A percentile compares a stretch with the other conserved stretches of the same genome.
These are phyloP conservation scores for Dicrostonyx torquatus DNA, from an alignment of 2,797 vertebrate species.

Conservation along the genomic window DNA sequence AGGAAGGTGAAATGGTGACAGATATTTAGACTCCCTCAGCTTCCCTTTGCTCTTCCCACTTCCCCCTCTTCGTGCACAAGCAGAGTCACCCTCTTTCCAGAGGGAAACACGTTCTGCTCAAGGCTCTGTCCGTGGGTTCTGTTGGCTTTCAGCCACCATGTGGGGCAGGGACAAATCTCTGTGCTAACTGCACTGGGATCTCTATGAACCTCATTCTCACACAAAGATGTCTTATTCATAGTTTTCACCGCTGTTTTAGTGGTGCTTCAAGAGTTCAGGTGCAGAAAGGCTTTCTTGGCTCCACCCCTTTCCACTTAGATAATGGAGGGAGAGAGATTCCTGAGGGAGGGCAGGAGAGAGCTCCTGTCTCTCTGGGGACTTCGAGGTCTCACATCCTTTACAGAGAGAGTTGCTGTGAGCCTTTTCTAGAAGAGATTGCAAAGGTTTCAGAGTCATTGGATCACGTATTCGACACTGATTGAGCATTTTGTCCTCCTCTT, in stretches of 20 bases:
- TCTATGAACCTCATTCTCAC: background rate
- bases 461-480: background rate
- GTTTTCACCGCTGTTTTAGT: background rate
- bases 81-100: background rate
- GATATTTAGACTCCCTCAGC: too few relatives aligned
- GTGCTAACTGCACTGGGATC: background rate
- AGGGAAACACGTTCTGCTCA: background rate
- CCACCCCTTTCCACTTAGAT: background rate
- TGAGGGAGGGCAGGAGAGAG: background rate
- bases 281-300: background rate
- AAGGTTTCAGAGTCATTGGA: background rate
- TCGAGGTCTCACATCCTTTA: background rate
- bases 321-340: background rate
- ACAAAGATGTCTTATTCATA: background rate
- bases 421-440: background rate
- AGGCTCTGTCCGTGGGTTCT: background rate
- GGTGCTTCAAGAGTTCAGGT: background rate
- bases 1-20: accelerated
- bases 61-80: accelerated
- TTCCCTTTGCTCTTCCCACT: background rate
- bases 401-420: background rate
- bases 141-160: background rate
- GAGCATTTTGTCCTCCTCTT: background rate
- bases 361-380: background rate
- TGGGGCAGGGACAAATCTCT: too few relatives aligned